Percentiles rank a stretch among this genome's conserved stretches.
These are phyloP conservation scores for Protonibea diacanthus DNA, from an alignment of 2,797 vertebrate species.

Conservation along the genomic window DNA sequence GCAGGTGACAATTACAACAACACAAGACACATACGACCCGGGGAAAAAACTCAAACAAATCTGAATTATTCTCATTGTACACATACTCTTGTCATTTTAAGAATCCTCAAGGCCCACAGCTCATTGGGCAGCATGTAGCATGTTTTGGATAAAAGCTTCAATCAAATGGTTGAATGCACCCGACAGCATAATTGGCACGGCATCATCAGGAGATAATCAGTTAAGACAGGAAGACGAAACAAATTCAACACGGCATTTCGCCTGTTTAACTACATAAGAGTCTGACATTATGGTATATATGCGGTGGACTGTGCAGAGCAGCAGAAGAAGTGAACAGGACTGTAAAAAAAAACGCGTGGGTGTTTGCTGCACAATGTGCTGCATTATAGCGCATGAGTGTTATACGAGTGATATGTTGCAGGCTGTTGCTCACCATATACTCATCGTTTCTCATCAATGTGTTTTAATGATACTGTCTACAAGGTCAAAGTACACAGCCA, in stretches of 20 bases:
- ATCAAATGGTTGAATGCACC: constrained; percentile 40
- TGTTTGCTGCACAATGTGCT: constrained; percentile 65
- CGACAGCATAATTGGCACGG: neutral
- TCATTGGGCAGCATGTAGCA: constrained; percentile 18
- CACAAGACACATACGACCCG: neutral
- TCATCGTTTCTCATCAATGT: constrained; percentile 4
- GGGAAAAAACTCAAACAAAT: neutral
- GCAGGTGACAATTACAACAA: constrained; percentile 12
- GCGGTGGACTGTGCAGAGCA: constrained; percentile 38
- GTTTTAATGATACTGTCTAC: constrained; percentile 34
- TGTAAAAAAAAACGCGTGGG: constrained; percentile 59
- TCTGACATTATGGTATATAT: constrained; percentile 12
- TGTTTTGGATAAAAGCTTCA: constrained; percentile 30
- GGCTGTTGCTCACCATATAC: constrained; percentile 31
- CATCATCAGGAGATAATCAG: constrained; percentile 31
- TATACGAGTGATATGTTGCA: constrained; percentile 54
- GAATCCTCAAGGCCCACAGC: constrained; percentile 40
- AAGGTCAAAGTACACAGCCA: constrained; percentile 16
- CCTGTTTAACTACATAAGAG: constrained; percentile 3
- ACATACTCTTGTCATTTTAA: constrained; percentile 17
- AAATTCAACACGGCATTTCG: neutral
- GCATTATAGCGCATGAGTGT: constrained; percentile 63
- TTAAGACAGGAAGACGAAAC: neutral
- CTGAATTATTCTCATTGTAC: constrained; percentile 25
- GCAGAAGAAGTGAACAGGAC: constrained; percentile 62